Evolutionary conservation across 2,888 invertebrate species (phyloP).

Genomic region (Sabatieria punctata): DNA sequence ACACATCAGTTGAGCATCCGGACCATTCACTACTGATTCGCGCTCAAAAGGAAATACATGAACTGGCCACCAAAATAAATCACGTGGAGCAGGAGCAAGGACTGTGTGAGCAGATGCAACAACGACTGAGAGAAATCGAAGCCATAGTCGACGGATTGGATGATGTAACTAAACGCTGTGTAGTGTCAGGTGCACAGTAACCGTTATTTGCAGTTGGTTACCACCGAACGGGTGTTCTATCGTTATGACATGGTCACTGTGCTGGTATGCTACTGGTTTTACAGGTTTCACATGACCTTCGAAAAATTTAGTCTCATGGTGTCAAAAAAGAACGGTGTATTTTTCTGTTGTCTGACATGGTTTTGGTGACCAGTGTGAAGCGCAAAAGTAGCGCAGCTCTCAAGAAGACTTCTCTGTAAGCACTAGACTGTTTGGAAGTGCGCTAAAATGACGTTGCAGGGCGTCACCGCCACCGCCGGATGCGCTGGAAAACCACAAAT

Average conservation of each 20-base stretch:
- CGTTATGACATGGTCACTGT: conserved; percentile 77
- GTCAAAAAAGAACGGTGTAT: conserved; percentile 80
- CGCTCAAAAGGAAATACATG: conserved; percentile 74
- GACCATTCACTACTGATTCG: conserved; percentile 65
- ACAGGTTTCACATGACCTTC: too few species aligned
- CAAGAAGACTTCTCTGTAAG: conserved; percentile 47
- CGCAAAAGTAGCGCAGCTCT: conserved; percentile 63
- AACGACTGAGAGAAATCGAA: conserved; percentile 61
- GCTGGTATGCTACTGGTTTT: conserved; percentile 41
- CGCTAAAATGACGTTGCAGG: too few species aligned
- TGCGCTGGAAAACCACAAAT: conserved; percentile 73
- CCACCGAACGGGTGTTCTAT: conserved; percentile 41
- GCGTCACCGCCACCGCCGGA: conserved; percentile 45
- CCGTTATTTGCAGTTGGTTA: conserved; percentile 39
- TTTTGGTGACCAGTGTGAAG: conserved; percentile 81
- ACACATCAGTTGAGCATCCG: conserved; percentile 72
- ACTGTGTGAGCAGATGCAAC: conserved; percentile 59
- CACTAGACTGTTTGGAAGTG: conserved; percentile 24
- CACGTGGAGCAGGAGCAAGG: conserved; percentile 62
- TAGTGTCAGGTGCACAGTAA: background rate
- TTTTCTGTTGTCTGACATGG: conserved; percentile 78
- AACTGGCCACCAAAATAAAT: conserved; percentile 76
- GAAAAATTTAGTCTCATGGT: conserved; percentile 37
- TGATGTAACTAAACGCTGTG: conserved; percentile 28
- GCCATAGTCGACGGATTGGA: conserved; percentile 62